Evolutionary conservation across 2,113 vertebrate genomes (phyloP), one percentile per base, ranked within the genome.

Genomic region (Barnardius zonarius): DNA sequence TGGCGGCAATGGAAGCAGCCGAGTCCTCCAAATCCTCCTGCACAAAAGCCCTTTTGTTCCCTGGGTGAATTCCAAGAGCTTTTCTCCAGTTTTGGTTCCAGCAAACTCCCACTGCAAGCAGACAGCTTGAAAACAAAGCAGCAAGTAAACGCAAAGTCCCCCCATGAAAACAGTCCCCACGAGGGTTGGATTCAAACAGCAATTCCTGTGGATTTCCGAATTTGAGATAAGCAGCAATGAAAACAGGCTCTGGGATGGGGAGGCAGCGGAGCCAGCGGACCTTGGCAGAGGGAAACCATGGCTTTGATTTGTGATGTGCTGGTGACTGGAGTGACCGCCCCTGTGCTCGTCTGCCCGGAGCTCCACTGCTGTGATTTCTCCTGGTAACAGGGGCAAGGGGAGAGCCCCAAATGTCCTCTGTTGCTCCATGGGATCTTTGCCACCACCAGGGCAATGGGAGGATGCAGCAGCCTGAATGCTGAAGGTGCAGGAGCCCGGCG

Each of bases 31-130:
- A 35, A 90, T 67, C 93, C 82, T 94, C 70, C 85, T 63, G 94
- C 90, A 96, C 93, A 95, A 94, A 96, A 96, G 59, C 75, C n/a
- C 72, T 94, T 95, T 90, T 96, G 90, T 96, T 96, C 64, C 55
- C 27, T 4, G 43, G 61, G 90, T 90, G 92, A 77, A 92, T 96
- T 96, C 93, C 93, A 64, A 84, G 91, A 94, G 94, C 83, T 94
- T 96, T 91, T 88, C 86, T 97, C 86, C 90, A 68, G 41, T 92
- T 95, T 74, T 78, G 77, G 49, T 94, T 92, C 88, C 78, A 89
- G 82, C 74, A 69, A 83, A 94, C 90, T 86, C 87, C 95, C 91
- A 90, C 87, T 89, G 83, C 88, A 96, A 55, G 80, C 63, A 63
- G 88, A 62, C 88, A 73, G 92, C 51, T 88, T 62, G 93, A 41